Percentiles rank a stretch among this genome's conserved stretches.
Conservation (phyloP, 2,888 invertebrate species). For the Orchestes rusci region DNA sequence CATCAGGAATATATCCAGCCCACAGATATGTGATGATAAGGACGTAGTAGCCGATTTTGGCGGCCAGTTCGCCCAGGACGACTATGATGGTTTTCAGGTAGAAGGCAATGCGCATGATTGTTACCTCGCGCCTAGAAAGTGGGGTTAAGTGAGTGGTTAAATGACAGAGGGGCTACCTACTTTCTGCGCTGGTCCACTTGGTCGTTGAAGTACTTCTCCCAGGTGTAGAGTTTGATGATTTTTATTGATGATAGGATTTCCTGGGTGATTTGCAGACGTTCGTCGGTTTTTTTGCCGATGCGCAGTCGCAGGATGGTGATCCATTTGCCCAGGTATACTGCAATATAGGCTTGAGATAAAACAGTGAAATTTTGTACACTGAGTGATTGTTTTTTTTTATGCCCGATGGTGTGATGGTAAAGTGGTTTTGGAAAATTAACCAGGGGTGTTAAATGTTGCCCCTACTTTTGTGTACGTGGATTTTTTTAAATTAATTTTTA, state of each 20-base stretch:
- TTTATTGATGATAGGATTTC: constrained; percentile 34
- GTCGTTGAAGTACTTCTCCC: constrained; percentile 33
- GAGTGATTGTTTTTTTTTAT: too few relatives aligned
- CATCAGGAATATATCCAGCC: constrained; percentile 62
- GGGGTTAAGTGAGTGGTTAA: not conserved
- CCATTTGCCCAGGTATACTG: constrained; percentile 31
- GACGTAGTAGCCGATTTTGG: constrained; percentile 38
- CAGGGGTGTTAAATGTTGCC: too few relatives aligned
- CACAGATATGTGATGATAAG: constrained; percentile 55
- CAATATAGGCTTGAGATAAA: too few relatives aligned
- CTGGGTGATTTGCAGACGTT: constrained; percentile 32
- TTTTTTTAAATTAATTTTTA: too few relatives aligned
- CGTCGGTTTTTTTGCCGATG: constrained; percentile 36
- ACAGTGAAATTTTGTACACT: too few relatives aligned
- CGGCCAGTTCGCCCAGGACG: constrained; percentile 34
- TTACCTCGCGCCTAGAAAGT: constrained; percentile 47
- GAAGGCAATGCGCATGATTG: constrained; percentile 43
- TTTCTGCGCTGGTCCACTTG: constrained; percentile 49
- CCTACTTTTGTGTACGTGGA: too few relatives aligned
- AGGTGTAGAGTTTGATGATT: constrained; percentile 36
- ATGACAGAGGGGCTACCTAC: constrained; percentile 23
- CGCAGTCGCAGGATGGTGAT: constrained; percentile 28
- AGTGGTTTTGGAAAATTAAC: too few relatives aligned
- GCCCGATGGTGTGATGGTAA: too few relatives aligned
- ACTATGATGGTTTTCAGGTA: constrained; percentile 35